Percentiles rank a stretch among this genome's conserved stretches.
These are phyloP conservation scores for Pseudachorutes palmiensis DNA, from an alignment of 1,140 invertebrate species.

Conservation along the genomic window DNA sequence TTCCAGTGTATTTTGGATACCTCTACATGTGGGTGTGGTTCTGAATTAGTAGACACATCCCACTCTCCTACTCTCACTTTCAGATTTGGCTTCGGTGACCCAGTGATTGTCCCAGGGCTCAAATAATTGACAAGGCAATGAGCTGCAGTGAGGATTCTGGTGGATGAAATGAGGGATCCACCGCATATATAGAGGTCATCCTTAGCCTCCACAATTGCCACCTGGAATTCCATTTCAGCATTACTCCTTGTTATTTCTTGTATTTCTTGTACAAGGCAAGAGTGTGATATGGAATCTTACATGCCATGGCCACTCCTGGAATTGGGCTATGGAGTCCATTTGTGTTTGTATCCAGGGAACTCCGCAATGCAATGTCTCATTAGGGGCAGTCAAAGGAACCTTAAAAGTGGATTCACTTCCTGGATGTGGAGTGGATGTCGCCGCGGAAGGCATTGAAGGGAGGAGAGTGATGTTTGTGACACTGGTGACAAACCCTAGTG, in stretches of 20 bases:
- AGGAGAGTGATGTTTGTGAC: neutral
- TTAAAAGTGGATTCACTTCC: too few relatives aligned
- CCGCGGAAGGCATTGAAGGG: too few relatives aligned
- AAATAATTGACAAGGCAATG: conserved; percentile 39
- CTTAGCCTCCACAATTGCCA: conserved; percentile 44
- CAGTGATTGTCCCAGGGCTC: conserved; percentile 16
- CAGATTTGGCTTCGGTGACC: conserved; percentile 34
- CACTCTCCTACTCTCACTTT: conserved; percentile 48
- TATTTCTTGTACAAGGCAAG: neutral
- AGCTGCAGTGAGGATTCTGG: conserved; percentile 29
- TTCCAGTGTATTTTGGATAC: conserved; percentile 16
- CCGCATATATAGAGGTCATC: conserved; percentile 42
- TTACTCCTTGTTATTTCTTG: too few relatives aligned
- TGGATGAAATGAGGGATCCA: conserved; percentile 22
- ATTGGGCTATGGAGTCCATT: conserved; percentile 40
- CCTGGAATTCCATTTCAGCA: too few relatives aligned
- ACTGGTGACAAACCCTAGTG: neutral
- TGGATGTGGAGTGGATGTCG: too few relatives aligned
- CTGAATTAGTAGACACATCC: conserved; percentile 44
- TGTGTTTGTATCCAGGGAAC: neutral
- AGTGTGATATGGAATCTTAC: conserved; percentile 38
- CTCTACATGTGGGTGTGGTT: conserved; percentile 41
- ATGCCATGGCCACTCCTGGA: conserved; percentile 48
- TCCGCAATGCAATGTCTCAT: neutral
- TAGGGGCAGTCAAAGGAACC: too few relatives aligned